Evolutionary conservation across 2,113 vertebrate genomes (phyloP).

Genomic region (Trichomycterus rosablanca): DNA sequence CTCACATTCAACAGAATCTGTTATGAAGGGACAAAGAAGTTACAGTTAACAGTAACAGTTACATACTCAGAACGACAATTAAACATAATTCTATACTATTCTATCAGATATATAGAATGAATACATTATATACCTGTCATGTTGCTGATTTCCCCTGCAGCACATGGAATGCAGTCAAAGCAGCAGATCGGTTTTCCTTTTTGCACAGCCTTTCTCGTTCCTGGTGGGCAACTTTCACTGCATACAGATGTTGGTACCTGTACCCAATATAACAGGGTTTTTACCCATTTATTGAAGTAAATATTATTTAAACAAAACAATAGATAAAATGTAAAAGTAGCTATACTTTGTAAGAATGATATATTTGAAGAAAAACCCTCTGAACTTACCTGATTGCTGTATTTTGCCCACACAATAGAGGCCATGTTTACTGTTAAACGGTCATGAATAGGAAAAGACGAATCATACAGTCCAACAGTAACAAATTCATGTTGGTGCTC

Average conservation of each 20-base stretch:
- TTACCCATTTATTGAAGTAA: too few species aligned
- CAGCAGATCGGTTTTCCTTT: slow-evolving; percentile 50
- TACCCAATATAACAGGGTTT: neutral
- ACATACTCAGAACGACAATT: too few species aligned
- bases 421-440: slow-evolving; percentile 9
- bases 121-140: slow-evolving; percentile 47
- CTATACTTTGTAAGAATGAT: too few species aligned
- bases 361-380: too few species aligned
- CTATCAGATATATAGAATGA: too few species aligned
- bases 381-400: slow-evolving; percentile 1
- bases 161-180: slow-evolving; percentile 52
- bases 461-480: slow-evolving; percentile 48
- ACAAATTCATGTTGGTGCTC: slow-evolving; percentile 46
- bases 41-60: too few species aligned
- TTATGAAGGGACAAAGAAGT: slow-evolving; percentile 1
- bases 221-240: slow-evolving; percentile 47
- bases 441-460: slow-evolving; percentile 29
- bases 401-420: slow-evolving; percentile 6
- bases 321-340: too few species aligned
- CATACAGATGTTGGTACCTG: slow-evolving; percentile 41
- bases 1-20: slow-evolving; percentile 44
- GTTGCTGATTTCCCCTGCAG: slow-evolving; percentile 51
- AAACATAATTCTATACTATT: too few species aligned
- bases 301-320: too few species aligned
- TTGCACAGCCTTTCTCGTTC: slow-evolving; percentile 44